phyloP scores from a whole-genome alignment of 2,113 vertebrate species.

The Camelus dromedarius region DNA sequence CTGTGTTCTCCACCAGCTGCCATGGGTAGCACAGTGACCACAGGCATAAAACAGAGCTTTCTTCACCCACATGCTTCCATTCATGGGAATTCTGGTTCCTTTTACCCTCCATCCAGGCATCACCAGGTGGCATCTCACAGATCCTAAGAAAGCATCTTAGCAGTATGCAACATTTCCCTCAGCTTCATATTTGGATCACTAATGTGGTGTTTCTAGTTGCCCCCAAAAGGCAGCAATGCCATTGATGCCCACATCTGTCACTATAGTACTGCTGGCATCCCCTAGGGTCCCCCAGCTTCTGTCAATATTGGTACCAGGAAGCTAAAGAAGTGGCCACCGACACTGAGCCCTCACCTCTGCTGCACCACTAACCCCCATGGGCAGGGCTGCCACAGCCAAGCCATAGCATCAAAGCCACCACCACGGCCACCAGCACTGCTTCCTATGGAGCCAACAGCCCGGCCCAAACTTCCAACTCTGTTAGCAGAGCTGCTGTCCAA shows the following conservation, averaged over 20 bases:
- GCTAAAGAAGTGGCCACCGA: neutral
- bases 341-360: neutral
- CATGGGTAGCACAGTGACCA: neutral
- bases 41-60: neutral
- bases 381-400: neutral
- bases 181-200: neutral
- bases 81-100: neutral
- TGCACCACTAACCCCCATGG: no score
- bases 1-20: neutral
- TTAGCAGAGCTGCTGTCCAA: neutral
- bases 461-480: neutral
- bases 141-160: neutral
- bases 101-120: neutral
- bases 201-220: neutral
- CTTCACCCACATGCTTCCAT: no score
- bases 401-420: neutral
- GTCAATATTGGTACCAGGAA: neutral
- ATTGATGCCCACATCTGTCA: neutral
- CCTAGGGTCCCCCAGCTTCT: rapidly evolving
- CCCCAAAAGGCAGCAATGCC: neutral
- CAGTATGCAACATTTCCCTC: neutral
- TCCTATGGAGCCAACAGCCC: neutral
- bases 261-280: no score
- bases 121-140: rapidly evolving
- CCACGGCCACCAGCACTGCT: neutral